Conservation (phyloP, 2,888 invertebrate species). For the Sinhomidia bicolor region DNA sequence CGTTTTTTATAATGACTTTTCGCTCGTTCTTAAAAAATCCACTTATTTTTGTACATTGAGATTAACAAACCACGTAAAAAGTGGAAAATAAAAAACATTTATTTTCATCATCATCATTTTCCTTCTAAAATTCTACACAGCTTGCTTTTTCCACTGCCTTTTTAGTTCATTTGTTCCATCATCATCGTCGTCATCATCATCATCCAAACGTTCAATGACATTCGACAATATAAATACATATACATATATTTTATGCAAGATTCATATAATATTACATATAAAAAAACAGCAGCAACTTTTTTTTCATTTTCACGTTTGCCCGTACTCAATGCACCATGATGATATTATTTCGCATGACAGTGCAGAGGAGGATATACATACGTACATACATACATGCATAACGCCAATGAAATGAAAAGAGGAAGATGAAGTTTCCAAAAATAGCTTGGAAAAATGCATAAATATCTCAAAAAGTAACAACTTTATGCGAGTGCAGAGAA, state of each 20-base stretch:
- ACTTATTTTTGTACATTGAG: slow-evolving; percentile 11
- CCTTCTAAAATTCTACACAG: not conserved
- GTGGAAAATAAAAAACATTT: too few relatives aligned
- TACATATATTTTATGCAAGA: slow-evolving; percentile 28
- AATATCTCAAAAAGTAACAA: slow-evolving; percentile 58
- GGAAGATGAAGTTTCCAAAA: slow-evolving; percentile 54
- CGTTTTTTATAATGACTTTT: too few relatives aligned
- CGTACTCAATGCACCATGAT: slow-evolving; percentile 26
- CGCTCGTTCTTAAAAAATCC: not conserved
- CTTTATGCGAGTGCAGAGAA: slow-evolving; percentile 34
- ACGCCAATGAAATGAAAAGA: not conserved
- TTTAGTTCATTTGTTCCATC: slow-evolving; percentile 26
- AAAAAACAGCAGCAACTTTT: not conserved
- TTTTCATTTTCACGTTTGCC: not conserved
- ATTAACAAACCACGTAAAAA: not conserved
- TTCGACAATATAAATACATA: slow-evolving; percentile 36
- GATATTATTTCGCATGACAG: slow-evolving; percentile 16
- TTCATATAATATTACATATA: not conserved
- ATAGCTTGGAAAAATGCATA: slow-evolving; percentile 61
- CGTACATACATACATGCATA: too few relatives aligned
- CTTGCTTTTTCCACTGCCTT: not conserved
- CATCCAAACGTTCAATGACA: slow-evolving; percentile 37
- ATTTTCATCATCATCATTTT: not conserved
- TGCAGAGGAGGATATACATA: too few relatives aligned
- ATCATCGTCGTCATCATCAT: too few relatives aligned